Conservation (phyloP, 2,113 vertebrate genomes). For the Rhagologus leucostigma region DNA sequence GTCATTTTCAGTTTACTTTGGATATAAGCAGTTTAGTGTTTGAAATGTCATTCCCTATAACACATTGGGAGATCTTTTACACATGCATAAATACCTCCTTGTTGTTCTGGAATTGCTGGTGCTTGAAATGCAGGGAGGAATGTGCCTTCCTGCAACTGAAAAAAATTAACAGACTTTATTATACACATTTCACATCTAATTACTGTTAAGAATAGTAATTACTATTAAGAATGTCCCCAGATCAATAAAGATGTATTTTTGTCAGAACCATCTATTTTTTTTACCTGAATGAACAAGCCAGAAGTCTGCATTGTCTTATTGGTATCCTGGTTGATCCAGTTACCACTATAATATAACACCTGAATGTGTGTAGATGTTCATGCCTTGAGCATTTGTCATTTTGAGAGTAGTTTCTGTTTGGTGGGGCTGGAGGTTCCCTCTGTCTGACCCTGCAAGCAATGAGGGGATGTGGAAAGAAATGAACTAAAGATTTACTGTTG, state of each 20-base stretch:
- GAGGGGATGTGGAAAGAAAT: not conserved
- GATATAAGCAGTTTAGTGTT: not conserved
- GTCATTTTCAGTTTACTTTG: not conserved
- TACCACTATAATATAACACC: not conserved
- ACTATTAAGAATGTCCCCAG: not conserved
- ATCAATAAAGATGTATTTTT: not conserved
- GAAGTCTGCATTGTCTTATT: not conserved
- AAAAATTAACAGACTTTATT: not conserved
- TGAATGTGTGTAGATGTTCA: not conserved
- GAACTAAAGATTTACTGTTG: slow-evolving; percentile 19
- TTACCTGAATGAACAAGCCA: not conserved
- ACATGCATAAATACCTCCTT: not conserved
- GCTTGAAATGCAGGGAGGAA: not conserved
- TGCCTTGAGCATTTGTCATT: not conserved
- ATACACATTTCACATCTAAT: not conserved
- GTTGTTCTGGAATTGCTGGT: not conserved
- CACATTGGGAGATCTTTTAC: not conserved
- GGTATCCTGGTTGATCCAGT: not conserved
- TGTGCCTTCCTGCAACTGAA: not conserved
- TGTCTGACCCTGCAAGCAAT: not conserved
- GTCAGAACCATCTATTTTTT: not conserved
- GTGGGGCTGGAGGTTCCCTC: not conserved
- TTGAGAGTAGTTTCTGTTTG: not conserved
- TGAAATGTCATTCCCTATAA: not conserved
- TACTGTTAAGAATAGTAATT: not conserved